Evolutionary conservation across 2,797 vertebrate species (phyloP).

Genomic region (Poliocrania exsul): DNA sequence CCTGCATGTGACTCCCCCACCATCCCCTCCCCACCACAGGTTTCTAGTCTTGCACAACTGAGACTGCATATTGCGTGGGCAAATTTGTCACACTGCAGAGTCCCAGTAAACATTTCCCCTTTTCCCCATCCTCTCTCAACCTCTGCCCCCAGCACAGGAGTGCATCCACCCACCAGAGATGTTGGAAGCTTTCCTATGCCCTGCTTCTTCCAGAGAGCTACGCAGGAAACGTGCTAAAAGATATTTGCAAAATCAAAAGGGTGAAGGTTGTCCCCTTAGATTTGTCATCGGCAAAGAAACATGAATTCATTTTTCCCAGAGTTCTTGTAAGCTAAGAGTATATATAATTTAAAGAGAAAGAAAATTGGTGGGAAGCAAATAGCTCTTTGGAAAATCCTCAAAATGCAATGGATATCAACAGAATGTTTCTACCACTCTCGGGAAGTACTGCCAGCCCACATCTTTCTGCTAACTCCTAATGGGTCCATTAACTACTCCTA

Average conservation of each 20-base stretch:
- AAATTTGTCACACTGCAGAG: conserved; percentile 49
- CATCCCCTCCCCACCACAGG: conserved; percentile 33
- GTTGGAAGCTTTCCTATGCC: background rate
- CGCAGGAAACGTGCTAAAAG: background rate
- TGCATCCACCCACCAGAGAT: background rate
- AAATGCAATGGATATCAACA: conserved; percentile 60
- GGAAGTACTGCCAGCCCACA: conserved; percentile 39
- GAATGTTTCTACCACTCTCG: conserved; percentile 33
- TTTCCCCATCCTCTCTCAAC: conserved; percentile 7
- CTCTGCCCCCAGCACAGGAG: background rate
- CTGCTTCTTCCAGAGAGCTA: background rate
- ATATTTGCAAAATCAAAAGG: background rate
- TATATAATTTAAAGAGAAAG: conserved; percentile 19
- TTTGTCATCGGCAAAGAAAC: background rate
- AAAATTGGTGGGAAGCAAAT: conserved; percentile 45
- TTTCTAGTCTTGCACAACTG: conserved; percentile 42
- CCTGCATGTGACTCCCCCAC: conserved; percentile 63
- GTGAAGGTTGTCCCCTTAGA: background rate
- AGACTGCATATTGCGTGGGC: conserved; percentile 27
- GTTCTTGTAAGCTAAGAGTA: background rate
- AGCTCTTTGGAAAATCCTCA: conserved; percentile 55
- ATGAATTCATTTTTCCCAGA: background rate
- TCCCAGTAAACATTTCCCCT: conserved; percentile 40
- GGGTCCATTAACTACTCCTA: conserved; percentile 77
- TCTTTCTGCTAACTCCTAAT: conserved; percentile 67